Percentiles rank a stretch among this genome's conserved stretches.
Evolutionary conservation across 2,113 vertebrate species (phyloP).

Genomic region (Neolamprologus brichardi): DNA sequence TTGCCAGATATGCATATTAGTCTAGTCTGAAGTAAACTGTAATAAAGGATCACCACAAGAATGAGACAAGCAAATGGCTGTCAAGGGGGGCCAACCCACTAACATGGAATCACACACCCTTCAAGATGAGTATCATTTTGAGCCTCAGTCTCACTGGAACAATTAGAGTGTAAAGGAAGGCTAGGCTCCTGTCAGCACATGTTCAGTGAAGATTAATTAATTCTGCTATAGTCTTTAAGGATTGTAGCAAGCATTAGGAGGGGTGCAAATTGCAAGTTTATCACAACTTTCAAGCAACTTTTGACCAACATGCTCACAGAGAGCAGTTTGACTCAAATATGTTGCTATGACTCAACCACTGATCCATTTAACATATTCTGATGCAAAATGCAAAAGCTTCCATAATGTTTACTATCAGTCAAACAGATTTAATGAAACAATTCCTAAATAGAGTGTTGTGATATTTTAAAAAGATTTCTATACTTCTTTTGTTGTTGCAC

Average conservation of each 20-base stretch:
- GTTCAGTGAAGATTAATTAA: conserved; percentile 56
- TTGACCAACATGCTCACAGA: neutral
- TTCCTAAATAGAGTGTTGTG: neutral
- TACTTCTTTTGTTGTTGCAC: neutral
- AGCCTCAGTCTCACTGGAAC: conserved; percentile 54
- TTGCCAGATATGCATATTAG: neutral
- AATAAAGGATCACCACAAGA: conserved; percentile 1
- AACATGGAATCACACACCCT: conserved; percentile 31
- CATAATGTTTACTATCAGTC: neutral
- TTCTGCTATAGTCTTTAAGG: conserved; percentile 19
- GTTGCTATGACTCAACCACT: neutral
- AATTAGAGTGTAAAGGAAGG: conserved; percentile 53
- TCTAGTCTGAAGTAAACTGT: neutral
- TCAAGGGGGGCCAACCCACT: neutral
- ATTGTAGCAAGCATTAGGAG: neutral
- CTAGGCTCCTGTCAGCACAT: conserved; percentile 51
- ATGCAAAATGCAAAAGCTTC: neutral
- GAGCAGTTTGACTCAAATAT: neutral
- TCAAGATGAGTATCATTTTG: conserved; percentile 42
- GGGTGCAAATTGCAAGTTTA: neutral
- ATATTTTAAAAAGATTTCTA: neutral
- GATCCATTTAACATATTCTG: neutral
- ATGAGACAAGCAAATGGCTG: conserved; percentile 21
- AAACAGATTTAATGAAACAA: neutral
- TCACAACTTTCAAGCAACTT: conserved; percentile 21